Evolutionary conservation across 2,888 invertebrate species (phyloP), one percentile per base, ranked within the genome.

Genomic region (Pharmacophagus antenor): DNA sequence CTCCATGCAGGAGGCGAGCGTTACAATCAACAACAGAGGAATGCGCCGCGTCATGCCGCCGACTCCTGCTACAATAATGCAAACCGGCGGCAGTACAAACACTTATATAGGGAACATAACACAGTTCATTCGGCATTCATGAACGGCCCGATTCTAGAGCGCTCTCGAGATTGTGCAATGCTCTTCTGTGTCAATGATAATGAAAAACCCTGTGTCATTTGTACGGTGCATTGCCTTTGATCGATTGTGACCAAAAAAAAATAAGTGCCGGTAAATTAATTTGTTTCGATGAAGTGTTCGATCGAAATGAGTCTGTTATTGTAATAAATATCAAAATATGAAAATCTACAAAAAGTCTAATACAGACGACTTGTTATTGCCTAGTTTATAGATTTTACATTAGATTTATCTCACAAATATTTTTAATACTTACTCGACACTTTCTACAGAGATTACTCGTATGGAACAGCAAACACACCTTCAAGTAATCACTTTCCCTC

Each of bases 181-280:
- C 70, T 76, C 85, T 88, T 88, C 85, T 84, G 87, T 89, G 89
- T 89, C 88, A 89, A 88, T 89, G 89, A 81, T 87, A 88, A 82
- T 84, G 80, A 87, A 85, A 87, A 88, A 87, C 84, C 79, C 82
- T 82, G 81, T 84, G 76, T 83, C 75, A 82, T 82, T 88, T 83
- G 74, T 76, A 76, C 85, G 82, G 82, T 77, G 82, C 84, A 85
- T 85, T 76, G 79, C 79, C 41, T 50, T 48, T 53, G 50, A 56
- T 27, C 37, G 56, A 51, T 37, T 50, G 60, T 18, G 12, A 48
- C 56, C n/a, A n/a, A n/a, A n/a, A 52, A 61, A 61, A 61, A 61
- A 46, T 4, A 58, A 51, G 52, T 56, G 61, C 56, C 22, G 79
- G 81, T 82, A 74, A 56, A 56, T 56, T 58, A 37, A 37, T n/a